A percentile compares a stretch with the other conserved stretches of the same genome.
These are phyloP conservation scores for Drosophila planitibia DNA, from an alignment of 2,888 invertebrate species.

Conservation along the genomic window DNA sequence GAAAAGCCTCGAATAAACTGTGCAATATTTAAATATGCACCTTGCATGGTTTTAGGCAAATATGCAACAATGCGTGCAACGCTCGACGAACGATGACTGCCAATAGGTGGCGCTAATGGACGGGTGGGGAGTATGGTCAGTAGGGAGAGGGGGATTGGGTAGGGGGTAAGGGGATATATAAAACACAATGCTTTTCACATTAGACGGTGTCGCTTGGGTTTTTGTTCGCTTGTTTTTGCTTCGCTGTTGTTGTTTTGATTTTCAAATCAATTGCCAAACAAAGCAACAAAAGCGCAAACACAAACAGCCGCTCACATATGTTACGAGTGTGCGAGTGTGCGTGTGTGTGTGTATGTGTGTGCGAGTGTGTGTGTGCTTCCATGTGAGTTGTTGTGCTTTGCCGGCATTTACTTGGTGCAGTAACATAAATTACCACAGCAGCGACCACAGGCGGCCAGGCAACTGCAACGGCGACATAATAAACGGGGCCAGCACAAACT, in stretches of 20 bases:
- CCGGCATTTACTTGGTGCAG: conserved; percentile 79
- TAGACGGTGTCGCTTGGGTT: conserved; percentile 44
- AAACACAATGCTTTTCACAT: conserved; percentile 60
- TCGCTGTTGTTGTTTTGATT: conserved; percentile 60
- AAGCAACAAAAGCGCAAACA: conserved; percentile 77
- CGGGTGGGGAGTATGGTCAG: background rate
- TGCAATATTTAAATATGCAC: conserved; percentile 68
- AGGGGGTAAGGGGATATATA: background rate
- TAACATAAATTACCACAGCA: conserved; percentile 76
- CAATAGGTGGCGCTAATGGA: conserved; percentile 9
- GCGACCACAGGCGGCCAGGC: conserved; percentile 63
- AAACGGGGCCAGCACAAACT: conserved; percentile 36
- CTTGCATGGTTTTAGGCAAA: conserved; percentile 67
- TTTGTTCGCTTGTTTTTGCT: conserved; percentile 19
- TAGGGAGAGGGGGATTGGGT: background rate
- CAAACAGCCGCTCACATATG: conserved; percentile 39
- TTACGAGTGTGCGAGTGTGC: background rate
- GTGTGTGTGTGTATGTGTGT: conserved; percentile 3
- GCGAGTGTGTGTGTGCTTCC: conserved; percentile 2
- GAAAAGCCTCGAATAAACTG: conserved; percentile 36
- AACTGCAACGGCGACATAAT: conserved; percentile 43
- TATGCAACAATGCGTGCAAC: conserved; percentile 56
- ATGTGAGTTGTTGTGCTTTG: conserved; percentile 61
- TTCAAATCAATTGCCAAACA: conserved; percentile 75
- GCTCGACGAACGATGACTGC: conserved; percentile 8